phyloP scores from a whole-genome alignment of 1,140 invertebrate genomes.

The Cotesia typhae region DNA sequence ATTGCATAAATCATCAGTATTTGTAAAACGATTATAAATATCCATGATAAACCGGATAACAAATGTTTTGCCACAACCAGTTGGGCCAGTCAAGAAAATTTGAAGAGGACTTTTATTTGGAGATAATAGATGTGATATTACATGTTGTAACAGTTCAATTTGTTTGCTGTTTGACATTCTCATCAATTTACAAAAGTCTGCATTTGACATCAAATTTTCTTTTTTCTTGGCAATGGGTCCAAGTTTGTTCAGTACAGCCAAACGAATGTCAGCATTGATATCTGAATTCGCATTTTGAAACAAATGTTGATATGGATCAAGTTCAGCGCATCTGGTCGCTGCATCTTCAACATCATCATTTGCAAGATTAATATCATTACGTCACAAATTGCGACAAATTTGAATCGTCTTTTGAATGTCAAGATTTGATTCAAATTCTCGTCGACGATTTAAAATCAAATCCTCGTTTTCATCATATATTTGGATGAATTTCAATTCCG shows the following conservation, averaged over 20 bases:
- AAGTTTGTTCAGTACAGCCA: slow-evolving; percentile 25
- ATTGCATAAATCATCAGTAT: slow-evolving; percentile 35
- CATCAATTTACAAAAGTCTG: slow-evolving; percentile 22
- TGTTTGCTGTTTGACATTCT: slow-evolving; percentile 32
- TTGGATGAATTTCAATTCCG: no score
- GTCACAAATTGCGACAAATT: no score
- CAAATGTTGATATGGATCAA: slow-evolving; percentile 27
- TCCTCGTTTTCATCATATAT: no score
- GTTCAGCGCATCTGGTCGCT: no score
- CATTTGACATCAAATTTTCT: slow-evolving; percentile 30
- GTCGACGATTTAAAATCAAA: no score
- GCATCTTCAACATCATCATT: no score
- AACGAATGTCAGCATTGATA: slow-evolving; percentile 31
- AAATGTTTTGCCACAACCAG: slow-evolving; percentile 31
- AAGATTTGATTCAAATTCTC: no score
- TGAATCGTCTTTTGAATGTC: no score
- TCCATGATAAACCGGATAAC: slow-evolving; percentile 40
- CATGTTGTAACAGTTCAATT: slow-evolving; percentile 34
- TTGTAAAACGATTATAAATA: slow-evolving; percentile 37
- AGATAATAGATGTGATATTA: slow-evolving; percentile 34
- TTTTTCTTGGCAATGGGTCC: slow-evolving; percentile 35
- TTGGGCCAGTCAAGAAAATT: slow-evolving; percentile 39
- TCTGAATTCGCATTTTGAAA: slow-evolving; percentile 33
- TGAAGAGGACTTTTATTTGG: slow-evolving; percentile 32
- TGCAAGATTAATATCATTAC: no score